These are phyloP conservation scores for Ibycter americanus DNA, from an alignment of 2,797 vertebrate genomes.

Conservation along the genomic window DNA sequence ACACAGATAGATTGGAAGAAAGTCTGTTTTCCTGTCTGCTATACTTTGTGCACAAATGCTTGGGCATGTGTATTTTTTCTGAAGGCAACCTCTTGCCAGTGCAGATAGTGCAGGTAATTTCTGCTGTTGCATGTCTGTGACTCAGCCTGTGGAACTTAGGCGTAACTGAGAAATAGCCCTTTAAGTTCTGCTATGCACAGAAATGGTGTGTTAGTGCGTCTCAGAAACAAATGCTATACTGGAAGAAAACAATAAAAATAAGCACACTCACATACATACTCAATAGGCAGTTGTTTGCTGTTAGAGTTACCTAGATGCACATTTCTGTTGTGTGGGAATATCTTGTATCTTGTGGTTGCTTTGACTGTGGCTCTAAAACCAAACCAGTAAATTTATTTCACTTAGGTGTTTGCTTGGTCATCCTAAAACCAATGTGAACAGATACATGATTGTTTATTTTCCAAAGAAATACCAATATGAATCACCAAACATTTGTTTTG, in stretches of 20 bases:
- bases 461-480: not conserved
- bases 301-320: not conserved
- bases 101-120: not conserved
- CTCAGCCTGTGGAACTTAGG: not conserved
- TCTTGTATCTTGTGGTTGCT: not conserved
- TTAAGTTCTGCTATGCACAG: not conserved
- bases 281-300: not conserved
- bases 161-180: not conserved
- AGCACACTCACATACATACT: accelerated
- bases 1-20: not conserved
- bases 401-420: not conserved
- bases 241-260: not conserved
- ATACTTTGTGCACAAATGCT: not conserved
- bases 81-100: not conserved
- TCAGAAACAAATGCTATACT: not conserved
- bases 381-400: not conserved
- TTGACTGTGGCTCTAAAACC: not conserved
- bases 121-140: not conserved
- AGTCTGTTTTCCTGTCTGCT: not conserved
- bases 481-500: not conserved
- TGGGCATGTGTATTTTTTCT: not conserved
- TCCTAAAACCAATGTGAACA: not conserved
- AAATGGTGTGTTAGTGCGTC: not conserved
- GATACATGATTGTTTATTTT: not conserved
- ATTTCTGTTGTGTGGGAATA: not conserved